Evolutionary conservation across 2,888 invertebrate genomes (phyloP), one percentile per base, ranked within the genome.

Genomic region (Parnassius mnemosyne): DNA sequence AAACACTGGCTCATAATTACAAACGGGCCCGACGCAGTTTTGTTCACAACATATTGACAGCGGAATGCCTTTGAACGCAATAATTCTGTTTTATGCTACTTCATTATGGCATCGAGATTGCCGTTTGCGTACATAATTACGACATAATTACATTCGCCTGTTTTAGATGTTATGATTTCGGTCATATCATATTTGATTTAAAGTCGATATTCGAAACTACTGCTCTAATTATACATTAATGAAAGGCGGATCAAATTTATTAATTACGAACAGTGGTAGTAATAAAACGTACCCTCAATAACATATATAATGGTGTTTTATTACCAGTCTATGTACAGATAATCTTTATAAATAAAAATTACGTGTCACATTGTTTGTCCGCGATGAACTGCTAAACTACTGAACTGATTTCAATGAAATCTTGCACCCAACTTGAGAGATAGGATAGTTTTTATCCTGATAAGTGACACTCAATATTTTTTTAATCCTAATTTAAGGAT

Each of bases 1-100:
- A 80, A 78, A 84, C 81, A 77, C 77, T 64, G 77, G 66, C 71
- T 71, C 78, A 80, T 85, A 87, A 87, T 87, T 87, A 87, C 86
- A 78, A 78, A 71, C 71, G 71, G 73, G 72, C 71, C 62, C 59
- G 63, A 66, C 70, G 71, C 73, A 76, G 74, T 78, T 78, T 77
- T 77, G 79, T 80, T 77, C 77, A 74, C 73, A 77, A 73, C 76
- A 77, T 80, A 83, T 85, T 85, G 82, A 83, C 80, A 82, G 76
- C 76, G 82, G 82, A 77, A 83, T 81, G 79, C 85, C 81, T 87
- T 84, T 84, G 80, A 81, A 70, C 76, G 69, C 70, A 66, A 70
- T 71, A 77, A 80, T 82, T 75, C 77, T 71, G 77, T 79, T 81
- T 81, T 77, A 76, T 77, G 70, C 70, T 74, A 81, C 78, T 84